Evolutionary conservation across 2,113 vertebrate genomes (phyloP), one percentile per base, ranked within the genome.

Genomic region (Sebastes schlegelii): DNA sequence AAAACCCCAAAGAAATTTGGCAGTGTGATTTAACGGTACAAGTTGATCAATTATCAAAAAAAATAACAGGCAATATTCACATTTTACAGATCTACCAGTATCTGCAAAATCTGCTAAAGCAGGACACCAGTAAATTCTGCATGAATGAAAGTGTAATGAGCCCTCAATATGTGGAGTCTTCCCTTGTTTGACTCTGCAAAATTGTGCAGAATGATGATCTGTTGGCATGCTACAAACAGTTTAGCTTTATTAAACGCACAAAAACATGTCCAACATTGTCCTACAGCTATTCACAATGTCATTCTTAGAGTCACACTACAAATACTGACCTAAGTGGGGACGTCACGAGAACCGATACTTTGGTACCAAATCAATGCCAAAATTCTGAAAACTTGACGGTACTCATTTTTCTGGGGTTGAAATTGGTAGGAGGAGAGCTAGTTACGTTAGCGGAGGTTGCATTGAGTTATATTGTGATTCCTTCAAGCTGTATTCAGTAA

Each of bases 181-280:
- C 21, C 19, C n/a, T 21, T 13, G 4, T 57, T 48, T 57, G 23
- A 21, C 21, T 9, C 63, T 45, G 10, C 9, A 17, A 65, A 46
- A 49, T 16, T 60, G 5, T 58, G 10, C 74, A 52, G 16, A 42
- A 52, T 8, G 49, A 54, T 54, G 61, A 43, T 42, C 13, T 52
- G 57, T 26, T 72, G 21, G 57, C 34, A 57, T 34, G 21, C 9
- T 16, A 34, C 9, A 51, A 48, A 48, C 23, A 67, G 43, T 12
- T 67, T 49, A 67, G 62, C 19, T 61, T 74, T 45, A 62, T 42
- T 60, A 58, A 74, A 14, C 51, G 42, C 34, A 58, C 63, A 46
- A 26, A 49, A 55, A 72, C 69, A 66, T 66, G 70, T 58, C 26
- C 52, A 23, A 42, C 5, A 19, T 65, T 46, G 42, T 64, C 61